These are phyloP conservation scores for Thomomys bottae DNA, from an alignment of 2,113 vertebrate species.

Conservation along the genomic window DNA sequence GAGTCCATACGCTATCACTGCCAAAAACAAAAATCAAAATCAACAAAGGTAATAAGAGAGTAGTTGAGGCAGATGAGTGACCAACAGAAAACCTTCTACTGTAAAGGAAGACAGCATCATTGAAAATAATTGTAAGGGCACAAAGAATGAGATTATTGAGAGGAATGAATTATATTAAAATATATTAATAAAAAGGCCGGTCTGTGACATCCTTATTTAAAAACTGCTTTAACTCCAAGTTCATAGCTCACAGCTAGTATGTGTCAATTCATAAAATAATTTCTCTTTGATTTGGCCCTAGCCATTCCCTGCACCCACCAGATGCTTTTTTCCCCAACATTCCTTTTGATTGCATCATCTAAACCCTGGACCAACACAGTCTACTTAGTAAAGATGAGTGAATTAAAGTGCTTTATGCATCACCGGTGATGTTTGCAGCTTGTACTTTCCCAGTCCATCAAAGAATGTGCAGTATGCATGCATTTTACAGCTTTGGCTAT, in stretches of 20 bases:
- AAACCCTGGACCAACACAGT: constrained; percentile 28
- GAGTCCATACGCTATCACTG: neutral
- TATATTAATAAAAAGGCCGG: neutral
- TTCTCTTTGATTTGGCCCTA: constrained; percentile 3
- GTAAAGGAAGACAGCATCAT: rapidly evolving
- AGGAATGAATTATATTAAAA: neutral
- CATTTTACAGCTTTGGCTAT: constrained; percentile 66
- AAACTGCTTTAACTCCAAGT: neutral
- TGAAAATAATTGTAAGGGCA: neutral
- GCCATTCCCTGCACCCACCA: neutral
- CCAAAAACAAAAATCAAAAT: neutral
- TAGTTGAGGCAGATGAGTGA: neutral
- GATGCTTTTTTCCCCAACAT: constrained; percentile 10
- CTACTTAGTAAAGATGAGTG: constrained; percentile 58
- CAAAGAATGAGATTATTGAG: neutral
- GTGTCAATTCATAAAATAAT: constrained; percentile 19
- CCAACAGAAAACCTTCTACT: neutral
- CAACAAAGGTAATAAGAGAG: neutral
- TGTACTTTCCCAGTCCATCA: constrained; percentile 56
- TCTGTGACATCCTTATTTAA: neutral
- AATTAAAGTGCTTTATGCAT: constrained; percentile 66
- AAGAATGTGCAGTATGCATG: constrained; percentile 61
- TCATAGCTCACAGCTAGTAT: neutral
- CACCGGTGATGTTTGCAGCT: constrained; percentile 23
- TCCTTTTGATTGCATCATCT: constrained; percentile 52